A percentile compares a stretch with the other conserved stretches of the same genome.
Conservation (phyloP, 2,113 vertebrate species). For the Tinamus guttatus region DNA sequence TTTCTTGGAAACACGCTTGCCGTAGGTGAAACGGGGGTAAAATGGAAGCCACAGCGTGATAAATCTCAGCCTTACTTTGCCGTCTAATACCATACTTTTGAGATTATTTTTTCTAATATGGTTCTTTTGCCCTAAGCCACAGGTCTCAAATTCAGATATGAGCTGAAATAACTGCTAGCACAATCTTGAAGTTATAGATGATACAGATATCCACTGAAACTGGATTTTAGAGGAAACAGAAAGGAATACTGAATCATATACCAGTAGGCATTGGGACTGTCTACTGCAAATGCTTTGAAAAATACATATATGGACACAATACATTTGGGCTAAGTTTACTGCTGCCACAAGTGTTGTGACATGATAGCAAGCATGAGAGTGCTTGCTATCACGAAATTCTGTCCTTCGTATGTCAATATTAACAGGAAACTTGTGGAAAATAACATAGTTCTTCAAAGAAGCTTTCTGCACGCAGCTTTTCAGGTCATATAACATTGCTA, state of each 20-base stretch:
- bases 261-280: not conserved
- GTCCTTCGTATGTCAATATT: not conserved
- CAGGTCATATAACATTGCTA: not conserved
- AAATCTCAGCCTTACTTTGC: not conserved
- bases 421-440: not conserved
- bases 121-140: not conserved
- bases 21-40: not conserved
- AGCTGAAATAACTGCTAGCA: not conserved
- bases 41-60: not conserved
- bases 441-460: not conserved
- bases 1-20: not conserved
- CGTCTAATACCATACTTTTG: not conserved
- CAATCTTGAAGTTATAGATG: not conserved
- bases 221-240: not conserved
- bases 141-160: not conserved
- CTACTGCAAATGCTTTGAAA: not conserved
- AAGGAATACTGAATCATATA: not conserved
- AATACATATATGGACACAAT: not conserved
- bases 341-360: not conserved
- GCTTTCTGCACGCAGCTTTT: not conserved
- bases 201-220: not conserved
- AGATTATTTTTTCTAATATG: not conserved
- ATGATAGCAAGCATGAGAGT: not conserved
- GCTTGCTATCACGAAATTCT: not conserved
- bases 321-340: not conserved